Base-by-base conservation (phyloP, 2,888 invertebrate genomes). In the Drosophila suboccidentalis region DNA sequence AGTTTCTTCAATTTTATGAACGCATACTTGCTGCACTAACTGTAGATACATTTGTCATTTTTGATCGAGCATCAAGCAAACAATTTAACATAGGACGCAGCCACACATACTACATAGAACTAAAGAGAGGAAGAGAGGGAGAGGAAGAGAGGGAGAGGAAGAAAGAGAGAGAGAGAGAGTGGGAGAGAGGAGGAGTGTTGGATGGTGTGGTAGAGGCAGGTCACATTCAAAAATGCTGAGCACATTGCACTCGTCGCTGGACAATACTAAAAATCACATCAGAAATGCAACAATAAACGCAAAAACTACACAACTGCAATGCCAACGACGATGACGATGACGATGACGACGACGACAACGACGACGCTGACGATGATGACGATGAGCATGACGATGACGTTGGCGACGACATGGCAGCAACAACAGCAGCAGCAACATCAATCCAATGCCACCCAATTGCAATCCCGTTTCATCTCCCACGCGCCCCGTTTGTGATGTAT, bases 221-320 rank as follows among this genome's bases (percentile, higher is more conserved):
- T 79, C 75, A 81, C 78, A 85, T 81, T 77, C 79, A 87, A 80
- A 86, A 78, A 84, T 82, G 78, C 85, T 78, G 71, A 87, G 79
- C 78, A 88, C 88, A 80, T 79, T 86, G 87, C 83, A 86, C 82
- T 78, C 87, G 81, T 84, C 88, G 86, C 86, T 84, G 89, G 82
- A 88, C 87, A 86, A 88, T 89, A 88, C 88, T 89, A 90, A 88
- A 89, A 89, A 89, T 90, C 90, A 87, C 87, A 89, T 89, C 80
- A 85, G 82, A 89, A 83, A 89, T 89, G 90, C 88, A 89, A 90
- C 90, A 90, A 89, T 90, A 87, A 87, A 84, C 76, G 79, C 87
- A 89, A 87, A 86, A 87, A 87, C 87, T 86, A 86, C 88, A 86
- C 80, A 86, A 76, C 57, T 41, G 69, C 71, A 61, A 70, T 58